Percentiles rank a stretch among this genome's conserved stretches.
These are phyloP conservation scores for Bolinopsis microptera DNA, from an alignment of 37 sponge, comb jelly and placozoan species.

Conservation along the genomic window DNA sequence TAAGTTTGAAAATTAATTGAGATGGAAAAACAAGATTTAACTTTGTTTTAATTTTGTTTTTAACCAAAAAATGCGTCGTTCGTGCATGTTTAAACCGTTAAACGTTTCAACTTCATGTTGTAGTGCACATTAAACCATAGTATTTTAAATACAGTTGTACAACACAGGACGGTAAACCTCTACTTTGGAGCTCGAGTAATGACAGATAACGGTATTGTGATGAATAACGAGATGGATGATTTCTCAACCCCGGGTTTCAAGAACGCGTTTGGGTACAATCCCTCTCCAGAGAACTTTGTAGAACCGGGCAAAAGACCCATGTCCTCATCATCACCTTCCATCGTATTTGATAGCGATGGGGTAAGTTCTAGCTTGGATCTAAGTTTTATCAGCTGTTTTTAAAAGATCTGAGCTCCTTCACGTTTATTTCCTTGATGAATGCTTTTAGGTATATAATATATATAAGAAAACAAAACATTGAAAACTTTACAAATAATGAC, in stretches of 20 bases:
- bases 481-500: background rate
- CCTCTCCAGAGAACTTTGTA: constrained; percentile 76
- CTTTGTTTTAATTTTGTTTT: too few relatives aligned
- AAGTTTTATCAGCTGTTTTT: too few relatives aligned
- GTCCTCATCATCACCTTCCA: constrained; percentile 80
- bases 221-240: constrained; percentile 94
- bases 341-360: constrained; percentile 64
- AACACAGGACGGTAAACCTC: constrained; percentile 74
- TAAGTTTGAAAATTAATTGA: background rate
- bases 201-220: constrained; percentile 76
- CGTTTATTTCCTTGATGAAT: too few relatives aligned
- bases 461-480: background rate
- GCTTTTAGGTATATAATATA: too few relatives aligned
- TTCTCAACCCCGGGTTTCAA: constrained; percentile 85
- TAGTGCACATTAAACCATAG: too few relatives aligned
- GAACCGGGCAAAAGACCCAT: constrained; percentile 81
- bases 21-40: too few relatives aligned
- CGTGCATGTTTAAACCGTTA: too few relatives aligned
- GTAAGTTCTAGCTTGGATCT: background rate
- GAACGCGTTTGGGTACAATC: constrained; percentile 70
- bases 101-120: too few relatives aligned
- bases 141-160: too few relatives aligned
- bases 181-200: constrained; percentile 84
- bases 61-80: too few relatives aligned
- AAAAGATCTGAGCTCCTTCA: too few relatives aligned